Percentiles rank a stretch among this genome's conserved stretches.
Evolutionary conservation across 2,113 vertebrate genomes (phyloP).

Genomic region (Astur gentilis): DNA sequence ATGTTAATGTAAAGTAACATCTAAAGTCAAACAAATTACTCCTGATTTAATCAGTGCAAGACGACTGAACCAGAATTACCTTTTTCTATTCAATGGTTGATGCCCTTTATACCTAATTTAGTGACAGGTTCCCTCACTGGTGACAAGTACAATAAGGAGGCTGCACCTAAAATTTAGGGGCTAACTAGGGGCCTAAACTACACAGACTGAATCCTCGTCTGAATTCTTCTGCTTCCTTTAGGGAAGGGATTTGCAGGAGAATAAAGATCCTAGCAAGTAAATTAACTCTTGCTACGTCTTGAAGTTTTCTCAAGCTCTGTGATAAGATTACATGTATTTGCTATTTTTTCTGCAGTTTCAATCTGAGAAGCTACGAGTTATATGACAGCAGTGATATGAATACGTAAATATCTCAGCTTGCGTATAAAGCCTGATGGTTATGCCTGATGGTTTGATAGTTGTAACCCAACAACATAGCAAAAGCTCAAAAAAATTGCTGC

Average conservation of each 20-base stretch:
- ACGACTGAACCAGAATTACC: neutral
- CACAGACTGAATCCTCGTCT: neutral
- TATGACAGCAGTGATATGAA: neutral
- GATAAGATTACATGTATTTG: neutral
- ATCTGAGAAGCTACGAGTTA: neutral
- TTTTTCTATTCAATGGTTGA: neutral
- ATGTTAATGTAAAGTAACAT: neutral
- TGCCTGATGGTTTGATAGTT: neutral
- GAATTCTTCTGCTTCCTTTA: neutral
- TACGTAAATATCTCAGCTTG: neutral
- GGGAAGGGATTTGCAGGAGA: neutral
- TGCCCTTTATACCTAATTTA: neutral
- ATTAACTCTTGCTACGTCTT: neutral
- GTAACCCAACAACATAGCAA: neutral
- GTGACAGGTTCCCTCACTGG: neutral
- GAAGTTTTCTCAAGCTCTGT: neutral
- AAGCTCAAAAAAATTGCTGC: neutral
- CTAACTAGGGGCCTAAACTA: neutral
- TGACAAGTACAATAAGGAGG: neutral
- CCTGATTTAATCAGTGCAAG: neutral
- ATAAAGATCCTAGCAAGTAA: neutral
- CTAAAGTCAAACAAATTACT: neutral
- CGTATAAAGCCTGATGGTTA: neutral
- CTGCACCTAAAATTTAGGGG: neutral
- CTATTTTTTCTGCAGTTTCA: neutral